These are phyloP conservation scores for Monoplex corrugatus DNA, from an alignment of 2,888 invertebrate genomes.

Conservation along the genomic window DNA sequence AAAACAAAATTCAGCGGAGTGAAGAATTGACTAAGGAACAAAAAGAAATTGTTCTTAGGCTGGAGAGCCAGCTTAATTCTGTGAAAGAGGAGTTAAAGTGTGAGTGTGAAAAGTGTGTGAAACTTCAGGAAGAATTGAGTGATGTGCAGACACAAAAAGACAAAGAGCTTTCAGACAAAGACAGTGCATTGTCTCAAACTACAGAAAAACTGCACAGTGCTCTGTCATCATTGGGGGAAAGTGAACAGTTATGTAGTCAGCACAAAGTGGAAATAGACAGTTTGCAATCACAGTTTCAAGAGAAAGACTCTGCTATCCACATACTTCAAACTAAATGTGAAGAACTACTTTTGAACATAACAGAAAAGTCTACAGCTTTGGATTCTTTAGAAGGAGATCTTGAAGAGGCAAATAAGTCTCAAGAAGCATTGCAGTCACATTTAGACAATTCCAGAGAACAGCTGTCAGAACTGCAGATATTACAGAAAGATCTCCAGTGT, in stretches of 20 bases:
- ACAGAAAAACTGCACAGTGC: conserved; percentile 37
- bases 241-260: conserved; percentile 21
- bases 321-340: conserved; percentile 41
- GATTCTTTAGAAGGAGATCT: conserved; percentile 50
- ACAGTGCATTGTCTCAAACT: conserved; percentile 42
- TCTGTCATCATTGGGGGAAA: conserved; percentile 39
- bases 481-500: conserved; percentile 44
- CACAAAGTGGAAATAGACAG: conserved; percentile 40
- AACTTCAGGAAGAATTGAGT: conserved; percentile 31
- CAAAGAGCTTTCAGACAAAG: conserved; percentile 46
- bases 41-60: conserved; percentile 17
- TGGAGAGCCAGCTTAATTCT: conserved; percentile 40
- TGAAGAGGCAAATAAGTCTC: conserved; percentile 25
- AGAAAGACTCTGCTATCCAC: conserved; percentile 49
- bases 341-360: background rate
- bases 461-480: conserved; percentile 37
- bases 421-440: conserved; percentile 47
- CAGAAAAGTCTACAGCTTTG: conserved; percentile 20
- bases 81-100: conserved; percentile 42
- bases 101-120: conserved; percentile 47
- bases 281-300: conserved; percentile 40
- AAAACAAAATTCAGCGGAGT: conserved; percentile 26
- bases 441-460: conserved; percentile 51
- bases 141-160: conserved; percentile 34
- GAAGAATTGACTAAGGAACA: conserved; percentile 24